These are phyloP conservation scores for Xestobium rufovillosum DNA, from an alignment of 2,888 invertebrate species.

Conservation along the genomic window DNA sequence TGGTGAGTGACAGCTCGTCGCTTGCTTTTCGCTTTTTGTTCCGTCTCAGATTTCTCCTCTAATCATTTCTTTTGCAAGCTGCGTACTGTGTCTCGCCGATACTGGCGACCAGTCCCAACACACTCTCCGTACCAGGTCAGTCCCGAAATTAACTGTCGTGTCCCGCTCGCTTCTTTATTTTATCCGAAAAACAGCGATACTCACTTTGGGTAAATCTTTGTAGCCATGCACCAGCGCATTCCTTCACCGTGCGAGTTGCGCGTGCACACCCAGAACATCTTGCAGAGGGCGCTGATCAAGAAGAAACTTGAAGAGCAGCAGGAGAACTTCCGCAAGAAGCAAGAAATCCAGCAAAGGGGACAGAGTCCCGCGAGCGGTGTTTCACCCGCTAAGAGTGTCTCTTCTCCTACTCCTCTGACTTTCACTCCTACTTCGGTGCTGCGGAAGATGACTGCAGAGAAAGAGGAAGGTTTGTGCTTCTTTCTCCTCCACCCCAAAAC, in stretches of 20 bases:
- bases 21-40: slow-evolving; percentile 5
- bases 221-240: slow-evolving; percentile 63
- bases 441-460: slow-evolving; percentile 90
- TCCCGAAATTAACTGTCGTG: slow-evolving; percentile 21
- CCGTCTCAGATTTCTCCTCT: slow-evolving; percentile 6
- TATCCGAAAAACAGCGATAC: background rate
- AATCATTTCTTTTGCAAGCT: slow-evolving; percentile 50
- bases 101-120: slow-evolving; percentile 59
- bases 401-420: slow-evolving; percentile 65
- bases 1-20: slow-evolving; percentile 43
- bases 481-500: too few relatives aligned
- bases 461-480: slow-evolving; percentile 53
- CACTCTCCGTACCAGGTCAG: slow-evolving; percentile 61
- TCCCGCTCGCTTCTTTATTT: background rate
- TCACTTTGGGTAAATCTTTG: too few relatives aligned
- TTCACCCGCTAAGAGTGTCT: slow-evolving; percentile 45
- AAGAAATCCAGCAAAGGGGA: slow-evolving; percentile 49
- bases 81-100: slow-evolving; percentile 66
- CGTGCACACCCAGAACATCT: slow-evolving; percentile 77
- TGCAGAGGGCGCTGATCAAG: slow-evolving; percentile 80
- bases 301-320: slow-evolving; percentile 84
- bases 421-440: slow-evolving; percentile 93
- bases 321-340: slow-evolving; percentile 74
- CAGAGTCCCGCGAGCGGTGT: slow-evolving; percentile 29
- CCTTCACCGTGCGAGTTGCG: slow-evolving; percentile 80